phyloP scores from a whole-genome alignment of 2,113 vertebrate species.

The Ancistrus triradiatus region DNA sequence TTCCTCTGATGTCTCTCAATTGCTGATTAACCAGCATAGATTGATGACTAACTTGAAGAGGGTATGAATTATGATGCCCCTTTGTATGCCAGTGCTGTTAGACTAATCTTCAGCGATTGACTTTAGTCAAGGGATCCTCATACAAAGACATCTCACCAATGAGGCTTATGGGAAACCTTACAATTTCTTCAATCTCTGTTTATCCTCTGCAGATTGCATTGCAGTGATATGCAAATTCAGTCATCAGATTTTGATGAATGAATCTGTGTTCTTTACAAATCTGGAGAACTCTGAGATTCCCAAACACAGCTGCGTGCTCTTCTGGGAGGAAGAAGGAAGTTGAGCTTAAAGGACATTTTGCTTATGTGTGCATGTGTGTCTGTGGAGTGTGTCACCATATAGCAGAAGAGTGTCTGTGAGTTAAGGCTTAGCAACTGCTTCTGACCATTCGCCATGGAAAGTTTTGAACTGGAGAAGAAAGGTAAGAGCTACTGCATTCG shows the following conservation, averaged over 20 bases:
- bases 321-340: constrained; percentile 20
- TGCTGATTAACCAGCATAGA: constrained; percentile 72
- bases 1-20: constrained; percentile 48
- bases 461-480: constrained; percentile 64
- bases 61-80: constrained; percentile 54
- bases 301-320: constrained; percentile 36
- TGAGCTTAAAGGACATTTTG: not conserved
- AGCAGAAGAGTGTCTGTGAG: constrained; percentile 17
- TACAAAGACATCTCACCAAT: too few relatives aligned
- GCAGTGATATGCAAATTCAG: constrained; percentile 5
- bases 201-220: constrained; percentile 12
- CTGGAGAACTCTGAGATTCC: constrained; percentile 28
- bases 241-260: constrained; percentile 8
- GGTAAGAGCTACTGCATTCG: constrained; percentile 78
- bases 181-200: constrained; percentile 21
- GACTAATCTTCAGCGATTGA: constrained; percentile 6
- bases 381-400: not conserved
- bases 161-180: too few relatives aligned
- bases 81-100: constrained; percentile 18
- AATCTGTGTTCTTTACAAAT: constrained; percentile 26
- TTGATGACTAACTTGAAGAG: constrained; percentile 78
- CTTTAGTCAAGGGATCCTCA: not conserved
- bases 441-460: constrained; percentile 60
- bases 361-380: not conserved
- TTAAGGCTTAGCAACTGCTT: constrained; percentile 4